These are phyloP conservation scores for Ceratina australensis DNA, from an alignment of 1,140 invertebrate species.

Conservation along the genomic window DNA sequence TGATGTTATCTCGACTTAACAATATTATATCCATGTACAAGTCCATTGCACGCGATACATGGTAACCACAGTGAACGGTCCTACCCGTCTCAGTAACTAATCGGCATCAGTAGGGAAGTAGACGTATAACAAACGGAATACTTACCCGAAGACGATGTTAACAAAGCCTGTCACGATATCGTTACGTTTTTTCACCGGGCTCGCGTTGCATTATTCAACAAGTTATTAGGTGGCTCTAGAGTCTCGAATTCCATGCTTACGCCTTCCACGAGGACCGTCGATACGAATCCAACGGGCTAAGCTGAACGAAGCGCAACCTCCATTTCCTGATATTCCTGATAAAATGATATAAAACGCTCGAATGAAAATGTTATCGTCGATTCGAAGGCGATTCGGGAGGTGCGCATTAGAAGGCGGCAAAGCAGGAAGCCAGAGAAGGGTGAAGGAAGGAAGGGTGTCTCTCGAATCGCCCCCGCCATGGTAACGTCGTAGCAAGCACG, in stretches of 20 bases:
- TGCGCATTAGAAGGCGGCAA: conserved; percentile 10
- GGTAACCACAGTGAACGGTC: too few species aligned
- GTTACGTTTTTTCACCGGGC: not conserved
- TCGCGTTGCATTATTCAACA: conserved; percentile 22
- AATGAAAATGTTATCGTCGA: not conserved
- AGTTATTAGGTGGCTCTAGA: conserved; percentile 4
- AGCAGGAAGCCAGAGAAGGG: conserved; percentile 42
- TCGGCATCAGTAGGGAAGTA: too few species aligned
- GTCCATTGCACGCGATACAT: too few species aligned
- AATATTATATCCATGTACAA: too few species aligned
- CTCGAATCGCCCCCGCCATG: conserved; percentile 46
- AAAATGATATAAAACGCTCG: not conserved
- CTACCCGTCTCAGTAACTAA: too few species aligned
- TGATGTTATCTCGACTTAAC: too few species aligned
- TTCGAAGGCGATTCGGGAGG: conserved; percentile 10
- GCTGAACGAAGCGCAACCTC: not conserved
- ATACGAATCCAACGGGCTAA: not conserved
- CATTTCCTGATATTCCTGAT: not conserved
- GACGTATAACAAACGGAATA: conserved; percentile 17
- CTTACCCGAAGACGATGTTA: not conserved
- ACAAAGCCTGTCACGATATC: not conserved
- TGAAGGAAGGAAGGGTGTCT: conserved; percentile 44
- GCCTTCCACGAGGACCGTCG: not conserved
- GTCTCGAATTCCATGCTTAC: too few species aligned
- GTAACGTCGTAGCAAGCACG: conserved; percentile 69